Evolutionary conservation across 2,888 invertebrate genomes (phyloP).

Genomic region (Sphaerophoria taeniata): DNA sequence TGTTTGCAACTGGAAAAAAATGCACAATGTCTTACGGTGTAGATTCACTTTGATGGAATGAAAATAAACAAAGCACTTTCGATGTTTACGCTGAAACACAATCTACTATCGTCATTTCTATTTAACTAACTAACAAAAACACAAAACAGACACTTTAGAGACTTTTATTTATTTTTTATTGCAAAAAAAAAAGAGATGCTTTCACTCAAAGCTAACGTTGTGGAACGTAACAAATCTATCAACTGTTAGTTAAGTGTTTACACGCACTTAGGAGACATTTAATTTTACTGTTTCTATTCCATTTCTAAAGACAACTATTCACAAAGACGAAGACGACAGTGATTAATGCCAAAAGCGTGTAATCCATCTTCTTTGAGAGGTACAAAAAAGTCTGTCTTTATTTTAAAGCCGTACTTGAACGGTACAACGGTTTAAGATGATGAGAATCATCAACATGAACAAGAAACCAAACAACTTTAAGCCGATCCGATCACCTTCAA

Average conservation of each 20-base stretch:
- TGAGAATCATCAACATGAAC: constrained; percentile 1
- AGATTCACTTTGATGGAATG: constrained; percentile 14
- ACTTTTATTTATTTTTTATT: no score
- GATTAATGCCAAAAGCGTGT: constrained; percentile 72
- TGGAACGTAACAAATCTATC: constrained; percentile 22
- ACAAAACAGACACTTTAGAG: constrained; percentile 16
- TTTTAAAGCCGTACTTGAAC: constrained; percentile 23
- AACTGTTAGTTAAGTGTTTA: constrained; percentile 11
- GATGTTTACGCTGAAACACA: constrained; percentile 23
- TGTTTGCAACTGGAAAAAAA: constrained; percentile 10
- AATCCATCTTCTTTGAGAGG: constrained; percentile 53
- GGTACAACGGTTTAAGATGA: constrained; percentile 25
- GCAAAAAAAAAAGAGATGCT: constrained; percentile 44
- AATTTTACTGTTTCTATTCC: constrained; percentile 26
- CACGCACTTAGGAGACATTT: constrained; percentile 63
- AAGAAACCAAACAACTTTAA: neutral
- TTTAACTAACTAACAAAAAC: constrained; percentile 8
- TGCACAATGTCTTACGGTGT: neutral
- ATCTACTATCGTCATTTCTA: constrained; percentile 17
- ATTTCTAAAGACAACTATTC: neutral
- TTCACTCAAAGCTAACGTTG: constrained; percentile 47
- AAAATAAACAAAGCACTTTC: constrained; percentile 29
- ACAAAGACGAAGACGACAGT: constrained; percentile 54
- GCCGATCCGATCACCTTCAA: constrained; percentile 65
- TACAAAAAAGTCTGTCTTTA: constrained; percentile 29